A percentile compares a stretch with the other conserved stretches of the same genome.
Evolutionary conservation across 35 echinoderm and acorn worm genomes (phyloP).

Genomic region (Antedon bifida): DNA sequence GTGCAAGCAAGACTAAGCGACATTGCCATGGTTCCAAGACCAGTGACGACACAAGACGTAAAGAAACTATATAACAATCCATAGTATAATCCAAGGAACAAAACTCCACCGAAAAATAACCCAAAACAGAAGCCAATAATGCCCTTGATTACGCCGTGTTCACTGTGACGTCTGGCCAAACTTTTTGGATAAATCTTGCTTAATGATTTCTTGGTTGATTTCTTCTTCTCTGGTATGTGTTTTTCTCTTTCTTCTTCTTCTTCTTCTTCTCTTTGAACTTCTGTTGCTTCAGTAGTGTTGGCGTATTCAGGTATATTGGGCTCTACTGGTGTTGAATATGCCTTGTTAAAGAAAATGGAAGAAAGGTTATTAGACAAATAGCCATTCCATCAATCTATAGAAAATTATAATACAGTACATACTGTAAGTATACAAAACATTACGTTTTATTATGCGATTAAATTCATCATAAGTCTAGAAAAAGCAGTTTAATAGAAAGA

Average conservation of each 20-base stretch:
- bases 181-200: neutral
- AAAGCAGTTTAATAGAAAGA: no score
- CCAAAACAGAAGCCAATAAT: conserved; percentile 51
- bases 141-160: conserved; percentile 21
- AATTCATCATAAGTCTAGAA: no score
- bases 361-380: no score
- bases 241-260: no score
- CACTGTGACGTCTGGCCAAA: neutral
- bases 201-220: neutral
- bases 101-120: conserved; percentile 43
- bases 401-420: no score
- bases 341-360: no score
- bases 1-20: conserved; percentile 49
- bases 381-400: no score
- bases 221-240: neutral
- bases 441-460: no score
- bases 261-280: no score
- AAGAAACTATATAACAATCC: conserved; percentile 41
- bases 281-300: neutral
- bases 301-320: neutral
- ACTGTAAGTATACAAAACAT: no score
- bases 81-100: conserved; percentile 60
- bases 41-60: conserved; percentile 43
- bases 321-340: neutral
- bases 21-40: conserved; percentile 46